Evolutionary conservation across 1,140 invertebrate genomes (phyloP).

Genomic region (Drosophila bocki): DNA sequence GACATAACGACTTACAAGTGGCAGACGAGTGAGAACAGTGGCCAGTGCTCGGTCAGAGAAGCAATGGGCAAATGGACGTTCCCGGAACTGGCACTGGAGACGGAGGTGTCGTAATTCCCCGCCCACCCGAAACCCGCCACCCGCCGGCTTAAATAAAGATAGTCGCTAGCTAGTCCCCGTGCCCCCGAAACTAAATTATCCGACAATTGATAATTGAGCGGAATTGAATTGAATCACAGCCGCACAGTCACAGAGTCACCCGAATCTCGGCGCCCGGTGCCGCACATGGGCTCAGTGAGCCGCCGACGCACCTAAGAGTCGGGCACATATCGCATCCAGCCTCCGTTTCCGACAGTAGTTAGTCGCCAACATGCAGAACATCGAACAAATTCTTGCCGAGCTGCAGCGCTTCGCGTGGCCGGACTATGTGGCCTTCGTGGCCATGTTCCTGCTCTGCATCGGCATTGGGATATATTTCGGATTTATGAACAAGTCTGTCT

Average conservation of each 20-base stretch:
- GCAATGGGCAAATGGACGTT: conserved; percentile 25
- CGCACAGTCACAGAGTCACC: conserved; percentile 23
- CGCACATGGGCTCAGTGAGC: conserved; percentile 59
- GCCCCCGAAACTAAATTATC: conserved; percentile 68
- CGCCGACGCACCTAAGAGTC: conserved; percentile 42
- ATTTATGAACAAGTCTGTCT: conserved; percentile 86
- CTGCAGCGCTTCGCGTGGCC: conserved; percentile 84
- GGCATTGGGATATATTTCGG: conserved; percentile 89
- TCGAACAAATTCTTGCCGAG: conserved; percentile 87
- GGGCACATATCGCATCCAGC: conserved; percentile 18
- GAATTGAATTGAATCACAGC: conserved; percentile 76
- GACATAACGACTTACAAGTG: conserved; percentile 37
- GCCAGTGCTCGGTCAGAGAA: conserved; percentile 11
- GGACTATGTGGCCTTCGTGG: conserved; percentile 86
- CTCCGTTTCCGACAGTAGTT: conserved; percentile 3
- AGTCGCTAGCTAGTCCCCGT: conserved; percentile 31
- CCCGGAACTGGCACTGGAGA: conserved; percentile 49
- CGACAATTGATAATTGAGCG: conserved; percentile 79
- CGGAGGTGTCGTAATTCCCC: conserved; percentile 55
- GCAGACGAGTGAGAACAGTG: conserved; percentile 15
- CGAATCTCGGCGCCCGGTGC: conserved; percentile 44
- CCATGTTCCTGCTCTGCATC: conserved; percentile 87
- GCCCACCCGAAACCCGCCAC: conserved; percentile 3
- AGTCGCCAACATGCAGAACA: conserved; percentile 79
- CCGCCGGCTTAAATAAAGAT: conserved; percentile 69